Percentiles rank a stretch among this genome's conserved stretches.
phyloP scores from a whole-genome alignment of 2,797 vertebrate genomes.

The Tiaroga cobitis region DNA sequence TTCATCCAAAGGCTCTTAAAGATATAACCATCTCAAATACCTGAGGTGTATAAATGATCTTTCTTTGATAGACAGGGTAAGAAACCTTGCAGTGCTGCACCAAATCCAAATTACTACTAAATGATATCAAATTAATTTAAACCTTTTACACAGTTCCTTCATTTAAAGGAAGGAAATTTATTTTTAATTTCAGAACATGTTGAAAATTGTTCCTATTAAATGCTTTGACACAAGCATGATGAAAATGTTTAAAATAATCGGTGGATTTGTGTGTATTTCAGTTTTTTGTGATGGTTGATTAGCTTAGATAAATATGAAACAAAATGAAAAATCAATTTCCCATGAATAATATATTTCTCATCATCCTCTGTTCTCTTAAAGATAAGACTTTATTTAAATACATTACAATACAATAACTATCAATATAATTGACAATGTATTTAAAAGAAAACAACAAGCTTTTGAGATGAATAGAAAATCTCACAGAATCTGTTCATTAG shows the following conservation, averaged over 20 bases:
- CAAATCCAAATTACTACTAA: neutral
- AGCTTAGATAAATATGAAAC: neutral
- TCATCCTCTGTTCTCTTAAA: constrained; percentile 16
- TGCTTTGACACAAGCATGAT: neutral
- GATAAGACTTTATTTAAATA: neutral
- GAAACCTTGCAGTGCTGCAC: neutral
- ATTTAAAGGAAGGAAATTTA: neutral
- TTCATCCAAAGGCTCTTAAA: neutral
- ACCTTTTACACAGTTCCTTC: neutral
- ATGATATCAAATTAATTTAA: neutral
- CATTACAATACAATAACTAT: neutral
- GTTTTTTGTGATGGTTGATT: neutral
- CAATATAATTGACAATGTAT: constrained; percentile 23
- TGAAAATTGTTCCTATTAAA: neutral
- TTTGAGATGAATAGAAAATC: constrained; percentile 40
- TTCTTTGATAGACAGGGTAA: neutral
- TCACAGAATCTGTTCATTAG: constrained; percentile 77
- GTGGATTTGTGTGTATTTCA: neutral
- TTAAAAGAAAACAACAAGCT: constrained; percentile 27
- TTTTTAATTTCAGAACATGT: neutral
- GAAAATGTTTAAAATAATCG: neutral
- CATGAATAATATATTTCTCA: constrained; percentile 32
- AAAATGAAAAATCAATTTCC: constrained; percentile 13
- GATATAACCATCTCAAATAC: neutral
- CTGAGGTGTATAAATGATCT: neutral